A percentile compares a stretch with the other conserved stretches of the same genome.
Conservation (phyloP, 1,140 invertebrate species). For the Caenorhabditis remanei region DNA sequence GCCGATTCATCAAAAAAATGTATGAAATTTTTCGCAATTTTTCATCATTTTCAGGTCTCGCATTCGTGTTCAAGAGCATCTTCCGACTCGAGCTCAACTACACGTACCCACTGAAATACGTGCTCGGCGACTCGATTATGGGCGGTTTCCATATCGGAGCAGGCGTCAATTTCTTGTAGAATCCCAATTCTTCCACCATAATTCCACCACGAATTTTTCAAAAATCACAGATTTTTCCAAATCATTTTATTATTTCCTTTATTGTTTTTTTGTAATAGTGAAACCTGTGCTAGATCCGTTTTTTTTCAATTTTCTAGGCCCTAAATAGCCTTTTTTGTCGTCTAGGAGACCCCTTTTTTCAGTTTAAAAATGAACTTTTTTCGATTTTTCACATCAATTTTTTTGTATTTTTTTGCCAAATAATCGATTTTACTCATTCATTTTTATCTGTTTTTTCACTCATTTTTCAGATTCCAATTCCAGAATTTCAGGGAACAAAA, state of each 20-base stretch:
- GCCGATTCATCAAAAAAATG: neutral
- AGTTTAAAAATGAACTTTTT: neutral
- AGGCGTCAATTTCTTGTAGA: conserved; percentile 74
- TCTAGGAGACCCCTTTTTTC: neutral
- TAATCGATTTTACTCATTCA: neutral
- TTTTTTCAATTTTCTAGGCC: neutral
- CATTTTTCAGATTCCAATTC: neutral
- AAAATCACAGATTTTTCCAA: neutral
- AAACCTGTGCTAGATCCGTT: neutral
- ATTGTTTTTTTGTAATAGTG: neutral
- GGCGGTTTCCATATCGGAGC: conserved; percentile 74
- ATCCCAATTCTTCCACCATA: too few species aligned
- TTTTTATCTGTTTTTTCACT: neutral
- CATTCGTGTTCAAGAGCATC: conserved; percentile 70
- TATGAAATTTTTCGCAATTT: neutral
- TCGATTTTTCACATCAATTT: neutral
- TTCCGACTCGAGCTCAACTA: conserved; percentile 77
- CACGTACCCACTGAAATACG: conserved; percentile 72
- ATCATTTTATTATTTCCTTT: neutral
- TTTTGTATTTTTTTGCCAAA: neutral
- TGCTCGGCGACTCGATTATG: conserved; percentile 67
- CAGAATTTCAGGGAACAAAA: neutral
- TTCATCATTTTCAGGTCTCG: conserved; percentile 61
- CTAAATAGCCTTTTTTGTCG: neutral
- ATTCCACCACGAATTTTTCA: neutral